phyloP scores from a whole-genome alignment of 2,797 vertebrate genomes.

The Capromys pilorides region DNA sequence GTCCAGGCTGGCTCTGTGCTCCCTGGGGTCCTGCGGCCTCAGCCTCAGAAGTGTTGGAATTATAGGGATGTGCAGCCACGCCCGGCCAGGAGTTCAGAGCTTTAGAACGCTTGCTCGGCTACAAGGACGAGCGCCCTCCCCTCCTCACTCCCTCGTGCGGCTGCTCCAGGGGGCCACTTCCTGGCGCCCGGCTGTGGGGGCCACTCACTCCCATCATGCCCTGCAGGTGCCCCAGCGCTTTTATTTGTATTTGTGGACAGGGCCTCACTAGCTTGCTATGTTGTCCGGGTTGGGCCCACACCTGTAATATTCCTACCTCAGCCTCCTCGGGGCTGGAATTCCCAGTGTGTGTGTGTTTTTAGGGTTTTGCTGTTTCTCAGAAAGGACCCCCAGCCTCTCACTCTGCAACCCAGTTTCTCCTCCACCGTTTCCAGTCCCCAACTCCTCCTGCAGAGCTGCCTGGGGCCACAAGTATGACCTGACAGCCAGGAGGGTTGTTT shows the following conservation, averaged over 20 bases:
- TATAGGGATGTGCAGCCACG: accelerated
- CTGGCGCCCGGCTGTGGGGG: background rate
- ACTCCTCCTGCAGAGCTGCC: background rate
- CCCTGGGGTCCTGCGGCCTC: too few relatives aligned
- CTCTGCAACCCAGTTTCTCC: background rate
- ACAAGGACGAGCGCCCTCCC: background rate
- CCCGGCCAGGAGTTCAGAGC: background rate
- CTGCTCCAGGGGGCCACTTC: background rate
- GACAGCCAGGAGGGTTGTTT: background rate
- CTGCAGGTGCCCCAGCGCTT: background rate
- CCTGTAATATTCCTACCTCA: background rate
- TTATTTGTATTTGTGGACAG: background rate
- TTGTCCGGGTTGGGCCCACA: background rate
- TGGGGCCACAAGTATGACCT: background rate
- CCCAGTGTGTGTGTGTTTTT: background rate
- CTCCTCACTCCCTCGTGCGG: background rate
- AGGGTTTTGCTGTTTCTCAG: background rate
- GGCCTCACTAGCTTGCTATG: background rate
- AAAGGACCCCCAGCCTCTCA: background rate
- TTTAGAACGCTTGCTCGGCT: background rate
- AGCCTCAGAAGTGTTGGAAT: background rate
- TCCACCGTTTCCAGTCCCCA: background rate
- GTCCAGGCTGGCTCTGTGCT: too few relatives aligned
- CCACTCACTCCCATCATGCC: accelerated
- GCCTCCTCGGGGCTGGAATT: background rate